A percentile compares a stretch with the other conserved stretches of the same genome.
Evolutionary conservation across 2,888 invertebrate genomes (phyloP).

Genomic region (Yponomeuta cagnagella): DNA sequence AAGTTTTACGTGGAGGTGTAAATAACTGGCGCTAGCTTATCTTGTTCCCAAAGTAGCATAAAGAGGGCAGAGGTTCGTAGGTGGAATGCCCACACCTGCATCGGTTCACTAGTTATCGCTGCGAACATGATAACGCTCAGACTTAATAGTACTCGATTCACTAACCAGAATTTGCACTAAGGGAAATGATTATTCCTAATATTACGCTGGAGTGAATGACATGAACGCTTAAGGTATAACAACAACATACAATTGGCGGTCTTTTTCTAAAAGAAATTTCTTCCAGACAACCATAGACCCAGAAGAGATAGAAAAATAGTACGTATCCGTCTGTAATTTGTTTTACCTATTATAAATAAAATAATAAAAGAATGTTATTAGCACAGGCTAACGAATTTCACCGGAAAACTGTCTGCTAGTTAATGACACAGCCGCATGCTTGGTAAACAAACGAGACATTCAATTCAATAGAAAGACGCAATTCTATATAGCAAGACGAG

Average conservation of each 20-base stretch:
- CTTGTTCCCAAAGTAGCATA: not conserved
- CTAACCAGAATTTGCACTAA: not conserved
- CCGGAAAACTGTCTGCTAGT: too few species aligned
- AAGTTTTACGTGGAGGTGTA: not conserved
- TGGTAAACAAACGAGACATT: not conserved
- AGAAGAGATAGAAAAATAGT: too few species aligned
- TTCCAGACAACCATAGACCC: too few species aligned
- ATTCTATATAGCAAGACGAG: constrained; percentile 37
- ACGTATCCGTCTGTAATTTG: too few species aligned
- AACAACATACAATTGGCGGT: not conserved
- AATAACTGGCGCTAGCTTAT: not conserved
- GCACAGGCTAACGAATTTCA: too few species aligned
- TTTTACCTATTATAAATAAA: too few species aligned
- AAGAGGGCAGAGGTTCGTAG: not conserved
- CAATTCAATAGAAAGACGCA: not conserved
- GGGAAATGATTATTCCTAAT: too few species aligned
- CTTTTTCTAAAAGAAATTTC: not conserved
- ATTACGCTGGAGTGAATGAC: too few species aligned
- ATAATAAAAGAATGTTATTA: too few species aligned
- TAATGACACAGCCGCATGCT: not conserved
- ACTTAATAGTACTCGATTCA: not conserved
- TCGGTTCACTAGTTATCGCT: not conserved
- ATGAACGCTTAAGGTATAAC: not conserved
- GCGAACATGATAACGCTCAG: not conserved
- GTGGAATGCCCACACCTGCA: constrained; percentile 1